These are phyloP conservation scores for Macrophya alboannulata DNA, from an alignment of 2,888 invertebrate species.

Conservation along the genomic window DNA sequence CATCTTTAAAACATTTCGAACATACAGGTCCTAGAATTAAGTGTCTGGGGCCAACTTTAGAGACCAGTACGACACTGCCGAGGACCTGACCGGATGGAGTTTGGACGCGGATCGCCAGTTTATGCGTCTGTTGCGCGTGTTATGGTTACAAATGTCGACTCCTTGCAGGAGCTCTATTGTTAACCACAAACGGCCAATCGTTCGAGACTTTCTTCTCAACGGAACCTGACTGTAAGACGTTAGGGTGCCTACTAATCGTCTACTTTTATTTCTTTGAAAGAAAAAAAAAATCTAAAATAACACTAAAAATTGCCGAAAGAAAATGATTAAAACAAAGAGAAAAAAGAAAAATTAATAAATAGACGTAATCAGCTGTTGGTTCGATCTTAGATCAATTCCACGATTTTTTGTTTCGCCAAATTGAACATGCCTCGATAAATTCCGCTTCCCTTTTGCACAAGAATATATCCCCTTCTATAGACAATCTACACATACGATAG, in stretches of 20 bases:
- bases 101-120: constrained; percentile 55
- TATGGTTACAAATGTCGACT: constrained; percentile 38
- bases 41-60: neutral
- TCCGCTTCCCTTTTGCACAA: neutral
- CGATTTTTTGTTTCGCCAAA: neutral
- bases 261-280: constrained; percentile 62
- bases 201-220: constrained; percentile 67
- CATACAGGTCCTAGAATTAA: neutral
- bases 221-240: constrained; percentile 61
- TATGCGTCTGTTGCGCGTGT: constrained; percentile 54
- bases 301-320: neutral
- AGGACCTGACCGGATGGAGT: constrained; percentile 55
- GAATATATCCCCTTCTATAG: neutral
- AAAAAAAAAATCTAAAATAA: constrained; percentile 39
- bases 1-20: neutral
- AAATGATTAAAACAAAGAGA: neutral
- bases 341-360: neutral
- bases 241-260: constrained; percentile 66
- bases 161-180: constrained; percentile 57
- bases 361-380: neutral
- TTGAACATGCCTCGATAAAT: neutral
- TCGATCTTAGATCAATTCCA: neutral
- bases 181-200: constrained; percentile 58
- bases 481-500: neutral
- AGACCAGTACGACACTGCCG: constrained; percentile 40